Base-by-base conservation (phyloP, 2,888 invertebrate species). In the Rotaria socialis region DNA sequence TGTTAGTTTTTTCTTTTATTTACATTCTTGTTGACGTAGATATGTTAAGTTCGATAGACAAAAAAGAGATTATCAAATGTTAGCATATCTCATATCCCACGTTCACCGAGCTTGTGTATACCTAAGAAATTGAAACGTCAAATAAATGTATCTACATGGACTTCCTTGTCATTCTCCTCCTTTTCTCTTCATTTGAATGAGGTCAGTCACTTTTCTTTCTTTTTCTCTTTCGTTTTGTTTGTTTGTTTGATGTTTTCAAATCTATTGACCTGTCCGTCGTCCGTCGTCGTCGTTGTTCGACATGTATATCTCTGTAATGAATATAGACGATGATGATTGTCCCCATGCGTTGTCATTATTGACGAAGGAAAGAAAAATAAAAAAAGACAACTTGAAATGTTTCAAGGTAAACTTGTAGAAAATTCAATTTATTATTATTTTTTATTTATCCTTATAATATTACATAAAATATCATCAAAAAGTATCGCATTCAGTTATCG, bases 231-330 rank as follows among this genome's bases (percentile, higher is more conserved):
- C 56, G 56, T 67, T 67, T 35, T 27, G 67, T 67, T 67, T 67
- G 35, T 67, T 67, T 67, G 67, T 67, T 67, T 67, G 67, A 67
- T 67, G 67, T 67, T 67, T 67, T 67, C 19, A 67, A 67, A 35
- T 67, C 35, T 67, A 35, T 67, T 67, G 67, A 67, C 67, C 67
- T 67, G 35, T 67, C 67, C 67, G 67, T 67, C 67, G 35, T 35
- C 35, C 67, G 67, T 67, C 19, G 67, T 50, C 67, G 67, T 67
- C 67, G 67, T 67, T 19, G 67, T 41, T 67, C 67, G 35, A 67
- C 67, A 67, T 67, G 67, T 19, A 27, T 67, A 35, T 58, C 7
- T 58, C 7, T 35, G 10, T 27, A 16, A 35, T 67, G 67, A 11
- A 67, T 67, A 67, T 67, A 67, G 67, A 67, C 35, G 35, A 67